Conservation (phyloP, 2,113 vertebrate genomes). For the Symphodus melops region DNA sequence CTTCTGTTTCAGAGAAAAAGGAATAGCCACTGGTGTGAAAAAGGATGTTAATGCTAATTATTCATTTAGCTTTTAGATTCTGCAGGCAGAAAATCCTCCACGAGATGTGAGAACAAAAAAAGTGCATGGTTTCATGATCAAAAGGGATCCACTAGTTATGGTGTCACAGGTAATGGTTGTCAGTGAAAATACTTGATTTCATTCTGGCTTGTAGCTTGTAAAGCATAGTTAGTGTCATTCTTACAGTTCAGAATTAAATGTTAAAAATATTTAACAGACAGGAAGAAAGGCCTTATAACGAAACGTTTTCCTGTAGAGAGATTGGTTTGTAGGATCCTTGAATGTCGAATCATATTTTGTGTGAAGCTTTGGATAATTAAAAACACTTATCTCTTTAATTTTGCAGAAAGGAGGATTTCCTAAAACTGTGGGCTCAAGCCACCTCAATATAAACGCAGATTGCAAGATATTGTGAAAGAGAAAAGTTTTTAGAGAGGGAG, state of each 20-base stretch:
- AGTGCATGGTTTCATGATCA: neutral
- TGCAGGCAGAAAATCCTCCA: neutral
- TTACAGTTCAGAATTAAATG: neutral
- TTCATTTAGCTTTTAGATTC: too few relatives aligned
- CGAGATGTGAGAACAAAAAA: neutral
- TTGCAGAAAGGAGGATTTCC: neutral
- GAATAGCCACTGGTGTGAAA: too few relatives aligned
- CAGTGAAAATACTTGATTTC: too few relatives aligned
- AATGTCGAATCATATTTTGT: neutral
- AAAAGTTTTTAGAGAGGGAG: neutral
- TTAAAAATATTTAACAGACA: neutral
- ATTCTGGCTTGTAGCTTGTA: neutral
- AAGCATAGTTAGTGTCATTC: too few relatives aligned
- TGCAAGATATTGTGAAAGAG: constrained; percentile 14
- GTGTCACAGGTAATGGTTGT: neutral
- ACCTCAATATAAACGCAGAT: constrained; percentile 17
- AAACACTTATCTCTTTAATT: constrained; percentile 5
- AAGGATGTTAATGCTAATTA: too few relatives aligned
- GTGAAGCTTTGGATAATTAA: constrained; percentile 5
- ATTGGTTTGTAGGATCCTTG: too few relatives aligned
- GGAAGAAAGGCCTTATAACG: neutral
- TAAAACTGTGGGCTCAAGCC: constrained; percentile 13
- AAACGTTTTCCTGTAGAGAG: neutral
- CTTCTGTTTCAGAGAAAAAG: neutral
- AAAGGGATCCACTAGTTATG: neutral